These are phyloP conservation scores for Zalophus californianus DNA, from an alignment of 2,797 vertebrate genomes.

Conservation along the genomic window DNA sequence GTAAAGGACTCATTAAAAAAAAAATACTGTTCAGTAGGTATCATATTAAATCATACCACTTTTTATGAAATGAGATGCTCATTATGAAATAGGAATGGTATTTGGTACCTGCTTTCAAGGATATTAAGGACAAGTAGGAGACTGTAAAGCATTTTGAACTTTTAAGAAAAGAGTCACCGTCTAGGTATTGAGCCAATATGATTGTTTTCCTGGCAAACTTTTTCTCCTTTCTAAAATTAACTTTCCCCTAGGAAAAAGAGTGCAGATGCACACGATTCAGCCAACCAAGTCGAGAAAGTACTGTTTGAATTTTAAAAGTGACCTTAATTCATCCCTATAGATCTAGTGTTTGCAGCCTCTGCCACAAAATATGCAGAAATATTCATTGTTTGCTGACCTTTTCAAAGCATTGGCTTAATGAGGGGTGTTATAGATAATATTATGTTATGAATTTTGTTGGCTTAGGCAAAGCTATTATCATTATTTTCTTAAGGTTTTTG, in stretches of 20 bases:
- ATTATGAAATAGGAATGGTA: conserved; percentile 11
- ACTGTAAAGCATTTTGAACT: conserved; percentile 58
- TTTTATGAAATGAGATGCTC: conserved; percentile 3
- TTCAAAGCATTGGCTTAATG: conserved; percentile 72
- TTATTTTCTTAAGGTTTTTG: conserved; percentile 76
- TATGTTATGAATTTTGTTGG: conserved; percentile 58
- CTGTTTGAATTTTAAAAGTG: conserved; percentile 69
- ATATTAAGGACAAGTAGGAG: conserved; percentile 46
- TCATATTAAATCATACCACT: background rate
- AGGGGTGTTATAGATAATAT: conserved; percentile 61
- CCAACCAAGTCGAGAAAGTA: conserved; percentile 72
- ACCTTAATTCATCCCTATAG: conserved; percentile 79
- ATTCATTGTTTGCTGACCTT: conserved; percentile 72
- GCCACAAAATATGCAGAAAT: conserved; percentile 66
- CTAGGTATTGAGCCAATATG: conserved; percentile 69
- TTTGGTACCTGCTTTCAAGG: conserved; percentile 32
- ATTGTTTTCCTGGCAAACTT: conserved; percentile 77
- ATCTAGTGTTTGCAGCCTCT: conserved; percentile 60
- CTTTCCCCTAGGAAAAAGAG: conserved; percentile 72
- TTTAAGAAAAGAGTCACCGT: conserved; percentile 66
- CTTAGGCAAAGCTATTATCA: conserved; percentile 47
- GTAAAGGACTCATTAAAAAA: background rate
- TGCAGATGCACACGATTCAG: conserved; percentile 71
- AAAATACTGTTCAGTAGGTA: background rate
- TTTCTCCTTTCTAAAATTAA: conserved; percentile 81